Base-by-base conservation (phyloP, 2,888 invertebrate species). In the Rhogogaster chlorosoma region DNA sequence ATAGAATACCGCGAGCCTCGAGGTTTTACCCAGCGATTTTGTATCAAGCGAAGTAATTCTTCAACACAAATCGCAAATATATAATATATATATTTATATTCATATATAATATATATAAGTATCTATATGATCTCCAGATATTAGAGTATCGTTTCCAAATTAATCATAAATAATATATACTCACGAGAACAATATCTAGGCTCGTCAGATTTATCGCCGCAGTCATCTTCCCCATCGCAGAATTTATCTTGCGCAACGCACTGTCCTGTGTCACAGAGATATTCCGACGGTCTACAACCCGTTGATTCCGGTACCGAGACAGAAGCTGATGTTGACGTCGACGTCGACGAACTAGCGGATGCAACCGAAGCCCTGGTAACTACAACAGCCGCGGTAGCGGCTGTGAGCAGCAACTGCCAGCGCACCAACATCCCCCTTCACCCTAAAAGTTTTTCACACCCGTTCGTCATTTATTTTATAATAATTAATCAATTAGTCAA, bases 141-240 rank as follows among this genome's bases (percentile, higher is more conserved):
- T 6, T 38, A 38, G 36, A 38, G 36, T 38, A 38, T 42, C 1
- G 42, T 42, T 42, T 42, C 42, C 42, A 10, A 42, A 42, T 42
- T 15, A 64, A 26, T 12, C 18, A n/a, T 4, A 18, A 70, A 36
- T 15, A 36, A 36, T 15, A 38, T 36, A 38, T 77, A 96, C 97
- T 97, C 94, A 97, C 97, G 96, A 90, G 96, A 95, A 93, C 97
- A 97, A 89, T 95, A 95, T 90, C 95, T 94, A 2, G 96, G 96
- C 93, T 97, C 97, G 92, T 97, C 97, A 87, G 96, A 96, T 91
- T 96, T 96, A 93, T 97, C 97, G 38, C 95, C 95, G 91, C 97
- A 97, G 92, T 97, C 97, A 90, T 96, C 95, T 86, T 96, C 95
- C 26, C 97, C 97, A 91, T 97, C 96, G 94, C 97, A 97, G 93